Conservation (phyloP, 2,888 invertebrate genomes). For the Entomobrya proxima region DNA sequence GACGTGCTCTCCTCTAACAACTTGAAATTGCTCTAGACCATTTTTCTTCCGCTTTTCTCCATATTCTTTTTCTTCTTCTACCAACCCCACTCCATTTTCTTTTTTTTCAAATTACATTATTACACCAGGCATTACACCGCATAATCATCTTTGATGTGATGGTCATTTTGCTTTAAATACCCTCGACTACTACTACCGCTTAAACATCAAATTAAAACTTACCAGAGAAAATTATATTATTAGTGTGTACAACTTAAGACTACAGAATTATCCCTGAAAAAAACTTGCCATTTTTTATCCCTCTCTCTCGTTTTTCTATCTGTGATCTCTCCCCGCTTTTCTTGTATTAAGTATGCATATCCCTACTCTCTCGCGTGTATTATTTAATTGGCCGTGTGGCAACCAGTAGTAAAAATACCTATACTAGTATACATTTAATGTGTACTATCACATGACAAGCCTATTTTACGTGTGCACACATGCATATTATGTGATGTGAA, state of each 20-base stretch:
- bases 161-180: no score
- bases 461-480: conserved; percentile 46
- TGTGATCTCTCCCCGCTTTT: background rate
- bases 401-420: no score
- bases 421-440: no score
- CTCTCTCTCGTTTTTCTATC: conserved; percentile 4
- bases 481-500: conserved; percentile 46
- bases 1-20: conserved; percentile 2
- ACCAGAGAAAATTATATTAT: background rate
- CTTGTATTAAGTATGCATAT: conserved; percentile 29
- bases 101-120: background rate
- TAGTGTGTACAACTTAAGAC: background rate
- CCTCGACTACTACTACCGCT: no score
- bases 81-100: background rate
- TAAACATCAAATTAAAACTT: conserved; percentile 18
- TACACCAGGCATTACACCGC: background rate
- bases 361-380: conserved; percentile 37
- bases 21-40: background rate
- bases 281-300: conserved; percentile 16
- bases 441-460: conserved; percentile 44
- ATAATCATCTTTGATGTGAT: background rate
- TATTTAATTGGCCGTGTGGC: conserved; percentile 50
- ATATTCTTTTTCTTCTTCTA: background rate
- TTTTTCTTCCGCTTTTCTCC: background rate
- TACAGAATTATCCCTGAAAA: background rate